Conservation (phyloP, 2,888 invertebrate species). For the Ametastegia equiseti region DNA sequence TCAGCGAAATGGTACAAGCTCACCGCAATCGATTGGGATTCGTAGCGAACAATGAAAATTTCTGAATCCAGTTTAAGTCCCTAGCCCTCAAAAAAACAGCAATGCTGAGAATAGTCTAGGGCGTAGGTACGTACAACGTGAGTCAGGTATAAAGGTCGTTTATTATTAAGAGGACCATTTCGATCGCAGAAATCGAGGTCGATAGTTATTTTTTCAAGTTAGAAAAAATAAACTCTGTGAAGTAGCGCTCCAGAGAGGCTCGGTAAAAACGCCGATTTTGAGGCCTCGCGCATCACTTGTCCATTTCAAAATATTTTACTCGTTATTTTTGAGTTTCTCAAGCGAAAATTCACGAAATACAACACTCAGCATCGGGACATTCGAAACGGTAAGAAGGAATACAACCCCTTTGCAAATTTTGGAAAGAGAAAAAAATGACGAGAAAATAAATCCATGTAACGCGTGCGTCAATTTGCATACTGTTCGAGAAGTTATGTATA, state of each 20-base stretch:
- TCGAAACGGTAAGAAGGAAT: not conserved
- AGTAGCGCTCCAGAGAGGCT: not conserved
- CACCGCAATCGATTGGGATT: not conserved
- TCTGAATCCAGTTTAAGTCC: not conserved
- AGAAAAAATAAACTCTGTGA: slow-evolving; percentile 2
- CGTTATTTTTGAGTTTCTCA: not conserved
- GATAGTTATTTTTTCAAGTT: not conserved
- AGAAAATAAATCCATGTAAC: not conserved
- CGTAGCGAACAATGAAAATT: not conserved
- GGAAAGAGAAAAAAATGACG: not conserved
- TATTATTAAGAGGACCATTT: slow-evolving; percentile 2
- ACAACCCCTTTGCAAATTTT: not conserved
- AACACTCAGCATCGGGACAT: not conserved
- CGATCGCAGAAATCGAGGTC: slow-evolving; percentile 7
- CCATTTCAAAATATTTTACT: not conserved
- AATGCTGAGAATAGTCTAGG: not conserved
- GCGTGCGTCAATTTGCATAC: slow-evolving; percentile 10
- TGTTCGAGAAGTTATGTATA: not conserved
- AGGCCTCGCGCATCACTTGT: not conserved
- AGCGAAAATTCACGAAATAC: not conserved
- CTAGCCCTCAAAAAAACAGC: not conserved
- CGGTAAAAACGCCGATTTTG: not conserved
- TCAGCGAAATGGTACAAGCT: not conserved
- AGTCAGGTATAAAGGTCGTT: slow-evolving; percentile 23
- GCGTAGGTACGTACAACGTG: not conserved